Evolutionary conservation across 2,113 vertebrate genomes (phyloP), one percentile per base, ranked within the genome.

Genomic region (Saccopteryx leptura): DNA sequence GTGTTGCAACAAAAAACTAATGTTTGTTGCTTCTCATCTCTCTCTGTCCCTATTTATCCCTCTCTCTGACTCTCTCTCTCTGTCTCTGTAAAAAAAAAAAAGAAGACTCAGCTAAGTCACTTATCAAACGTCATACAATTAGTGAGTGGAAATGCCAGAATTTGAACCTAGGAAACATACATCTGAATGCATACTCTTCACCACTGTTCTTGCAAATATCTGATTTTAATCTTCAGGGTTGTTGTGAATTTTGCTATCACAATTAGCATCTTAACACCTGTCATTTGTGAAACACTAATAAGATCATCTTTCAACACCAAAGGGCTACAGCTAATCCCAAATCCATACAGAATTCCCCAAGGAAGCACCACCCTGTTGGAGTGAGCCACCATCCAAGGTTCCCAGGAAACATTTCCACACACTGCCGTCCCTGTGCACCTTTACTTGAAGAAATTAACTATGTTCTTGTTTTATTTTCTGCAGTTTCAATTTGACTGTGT

Each of bases 191-290:
- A 1, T 10, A 72, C 13, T 65, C 52, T 71, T 81, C 61, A 80
- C 21, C 39, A 4, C 2, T 69, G 4, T 68, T 39, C 17, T 23
- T 48, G 89, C 19, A 21, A 48, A 12, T 79, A 75, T 88, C 39
- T 88, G 9, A 92, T 66, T 95, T 87, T 69, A 86, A 88, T 85
- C 81, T 68, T 19, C 19, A 78, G 61, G 2, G 5, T 58, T 74
- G 21, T 48, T 71, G 48, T 26, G 48, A 94, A 24, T 33, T 81
- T 87, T 65, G 12, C 46, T 56, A 14, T 65, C 60, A 63, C 26
- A 66, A 78, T 84, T 80, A 66, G 15, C 9, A 69, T 85, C 28
- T 31, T 69, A 74, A 58, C 46, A 76, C 14, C 7, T 3, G 0
- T 56, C 39, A 65, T 83, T 52, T 68, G 26, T 60, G 13, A 89